Base-by-base conservation (phyloP, 2,113 vertebrate genomes). In the Archocentrus centrarchus region DNA sequence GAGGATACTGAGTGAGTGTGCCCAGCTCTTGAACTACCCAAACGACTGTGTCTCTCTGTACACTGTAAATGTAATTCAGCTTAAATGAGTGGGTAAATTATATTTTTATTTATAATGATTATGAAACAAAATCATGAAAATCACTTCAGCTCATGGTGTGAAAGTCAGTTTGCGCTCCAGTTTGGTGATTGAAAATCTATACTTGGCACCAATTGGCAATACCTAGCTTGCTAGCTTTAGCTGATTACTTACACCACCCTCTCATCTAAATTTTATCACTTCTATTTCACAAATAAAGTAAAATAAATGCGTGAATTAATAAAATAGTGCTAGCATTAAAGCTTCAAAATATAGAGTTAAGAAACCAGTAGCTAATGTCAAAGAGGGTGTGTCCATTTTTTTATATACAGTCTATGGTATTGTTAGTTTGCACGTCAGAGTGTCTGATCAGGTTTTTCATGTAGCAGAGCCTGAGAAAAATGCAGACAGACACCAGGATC, bases 1-100 rank as follows among this genome's bases (percentile, higher is more conserved):
- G 66, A 88, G 91, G 81, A 89, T 2, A n/a, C 20, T 83, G 81
- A 81, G 85, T 86, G 85, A 90, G 82, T 50, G 84, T 55, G 7
- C 80, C 32, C 7, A 3, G 62, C 83, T 79, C 75, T 58, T 4
- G 24, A 32, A 73, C 66, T 73, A 68, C 44, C 39, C 59, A 81
- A 84, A 85, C 53, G 55, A 59, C 86, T 57, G 63, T 68, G 70
- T 59, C 80, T 73, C 47, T 76, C 41, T 58, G 79, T 47, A 27
- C 75, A 44, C 59, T 64, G 58, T 30, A 63, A 89, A 79, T 82
- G 41, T 68, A 70, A 66, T 53, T 44, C 3, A 44, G 53, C 60
- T 63, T 75, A 39, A 83, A 83, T 7, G 53, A 84, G 62, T 58
- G 8, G 0, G 10, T 17, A 55, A 73, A 55, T 14, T 1, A 55